phyloP scores from a whole-genome alignment of 2,797 vertebrate species.

The Phalloptychus januarius region DNA sequence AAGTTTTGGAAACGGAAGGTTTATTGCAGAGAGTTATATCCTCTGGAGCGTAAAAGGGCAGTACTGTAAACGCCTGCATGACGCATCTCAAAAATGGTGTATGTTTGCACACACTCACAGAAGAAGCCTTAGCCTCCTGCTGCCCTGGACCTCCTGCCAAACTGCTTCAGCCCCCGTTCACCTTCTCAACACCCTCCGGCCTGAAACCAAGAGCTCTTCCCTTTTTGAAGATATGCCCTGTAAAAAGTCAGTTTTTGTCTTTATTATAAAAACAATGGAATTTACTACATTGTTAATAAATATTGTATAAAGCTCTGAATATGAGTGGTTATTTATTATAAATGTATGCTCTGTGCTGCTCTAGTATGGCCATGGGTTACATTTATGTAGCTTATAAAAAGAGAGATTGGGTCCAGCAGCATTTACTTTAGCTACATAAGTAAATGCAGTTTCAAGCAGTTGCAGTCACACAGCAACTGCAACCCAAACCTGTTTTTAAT shows the following conservation, averaged over 20 bases:
- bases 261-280: slow-evolving; percentile 68
- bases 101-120: slow-evolving; percentile 81
- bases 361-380: too few species aligned
- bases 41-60: slow-evolving; percentile 42
- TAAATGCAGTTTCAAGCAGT: too few species aligned
- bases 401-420: too few species aligned
- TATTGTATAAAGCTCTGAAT: slow-evolving; percentile 77
- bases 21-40: slow-evolving; percentile 41
- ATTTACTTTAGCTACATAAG: too few species aligned
- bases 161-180: slow-evolving; percentile 57
- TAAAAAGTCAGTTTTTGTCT: slow-evolving; percentile 68
- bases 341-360: too few species aligned
- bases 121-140: slow-evolving; percentile 80
- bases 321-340: slow-evolving; percentile 8
- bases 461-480: too few species aligned
- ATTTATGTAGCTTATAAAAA: too few species aligned
- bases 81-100: slow-evolving; percentile 70
- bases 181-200: slow-evolving; percentile 51
- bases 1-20: slow-evolving; percentile 45
- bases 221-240: slow-evolving; percentile 59
- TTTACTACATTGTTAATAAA: slow-evolving; percentile 78
- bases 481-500: too few species aligned
- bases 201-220: slow-evolving; percentile 59
- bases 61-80: slow-evolving; percentile 63
- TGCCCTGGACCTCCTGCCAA: slow-evolving; percentile 65